Conservation (phyloP, 35 echinoderm and acorn worm genomes). For the Ophiothrix spiculata region DNA sequence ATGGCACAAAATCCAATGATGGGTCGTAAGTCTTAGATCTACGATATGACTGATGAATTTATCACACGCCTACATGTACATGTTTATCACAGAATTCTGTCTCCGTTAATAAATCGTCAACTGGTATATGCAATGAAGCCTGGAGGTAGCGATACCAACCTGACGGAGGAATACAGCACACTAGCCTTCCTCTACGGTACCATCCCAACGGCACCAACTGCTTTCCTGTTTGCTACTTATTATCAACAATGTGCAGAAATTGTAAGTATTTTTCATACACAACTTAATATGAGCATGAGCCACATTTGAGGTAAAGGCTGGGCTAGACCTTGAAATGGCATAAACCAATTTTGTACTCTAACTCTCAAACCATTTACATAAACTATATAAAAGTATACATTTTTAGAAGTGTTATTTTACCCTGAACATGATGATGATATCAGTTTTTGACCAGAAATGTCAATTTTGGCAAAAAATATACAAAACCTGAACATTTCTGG, state of each 20-base stretch:
- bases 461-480: too few relatives aligned
- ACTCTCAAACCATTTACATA: too few relatives aligned
- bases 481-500: too few relatives aligned
- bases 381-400: too few relatives aligned
- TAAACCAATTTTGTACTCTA: too few relatives aligned
- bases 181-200: conserved; percentile 80
- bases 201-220: conserved; percentile 73
- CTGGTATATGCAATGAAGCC: conserved; percentile 56
- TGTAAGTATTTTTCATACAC: too few relatives aligned
- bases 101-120: conserved; percentile 49
- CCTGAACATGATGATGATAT: too few relatives aligned
- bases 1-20: neutral
- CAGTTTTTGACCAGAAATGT: too few relatives aligned
- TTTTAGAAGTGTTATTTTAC: too few relatives aligned
- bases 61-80: too few relatives aligned
- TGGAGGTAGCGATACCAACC: conserved; percentile 43
- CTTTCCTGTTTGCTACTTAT: conserved; percentile 65
- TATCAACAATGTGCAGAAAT: conserved; percentile 63
- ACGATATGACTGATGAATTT: neutral
- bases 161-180: conserved; percentile 58
- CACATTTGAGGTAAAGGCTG: neutral
- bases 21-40: neutral
- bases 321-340: too few relatives aligned
- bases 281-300: neutral
- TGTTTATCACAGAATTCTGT: conserved; percentile 54